Conservation (phyloP, 2,888 invertebrate species). For the Perizoma flavofasciatum region DNA sequence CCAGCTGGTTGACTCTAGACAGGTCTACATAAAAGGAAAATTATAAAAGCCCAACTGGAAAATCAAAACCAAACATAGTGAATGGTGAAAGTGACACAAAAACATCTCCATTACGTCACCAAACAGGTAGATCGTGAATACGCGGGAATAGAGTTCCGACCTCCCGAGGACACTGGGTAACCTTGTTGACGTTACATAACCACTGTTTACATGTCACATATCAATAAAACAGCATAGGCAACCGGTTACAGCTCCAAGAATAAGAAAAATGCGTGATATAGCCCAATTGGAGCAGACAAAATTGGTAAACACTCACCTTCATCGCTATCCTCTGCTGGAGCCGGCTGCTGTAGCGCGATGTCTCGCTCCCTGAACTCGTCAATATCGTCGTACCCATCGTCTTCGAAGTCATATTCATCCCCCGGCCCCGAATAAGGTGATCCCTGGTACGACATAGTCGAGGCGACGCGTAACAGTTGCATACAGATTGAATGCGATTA, state of each 20-base stretch:
- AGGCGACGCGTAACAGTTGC: constrained; percentile 82
- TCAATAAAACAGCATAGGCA: constrained; percentile 31
- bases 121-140: constrained; percentile 55
- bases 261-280: constrained; percentile 47
- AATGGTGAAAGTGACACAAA: constrained; percentile 66
- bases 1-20: too few species aligned
- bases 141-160: constrained; percentile 63
- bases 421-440: constrained; percentile 87
- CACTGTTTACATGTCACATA: constrained; percentile 56
- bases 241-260: constrained; percentile 2
- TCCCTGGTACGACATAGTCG: constrained; percentile 87
- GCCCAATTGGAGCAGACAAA: constrained; percentile 58
- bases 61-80: constrained; percentile 27
- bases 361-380: constrained; percentile 88
- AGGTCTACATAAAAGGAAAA: too few species aligned
- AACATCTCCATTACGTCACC: constrained; percentile 68
- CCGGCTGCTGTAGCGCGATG: constrained; percentile 78
- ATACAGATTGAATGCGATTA: constrained; percentile 78
- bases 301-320: constrained; percentile 80
- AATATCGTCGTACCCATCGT: constrained; percentile 87
- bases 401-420: constrained; percentile 89
- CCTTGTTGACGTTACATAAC: constrained; percentile 61
- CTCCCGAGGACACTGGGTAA: constrained; percentile 46
- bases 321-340: constrained; percentile 85
- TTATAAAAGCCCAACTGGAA: constrained; percentile 15